These are phyloP conservation scores for Hyposmocoma kahamanoa DNA, from an alignment of 1,140 invertebrate genomes.

Conservation along the genomic window DNA sequence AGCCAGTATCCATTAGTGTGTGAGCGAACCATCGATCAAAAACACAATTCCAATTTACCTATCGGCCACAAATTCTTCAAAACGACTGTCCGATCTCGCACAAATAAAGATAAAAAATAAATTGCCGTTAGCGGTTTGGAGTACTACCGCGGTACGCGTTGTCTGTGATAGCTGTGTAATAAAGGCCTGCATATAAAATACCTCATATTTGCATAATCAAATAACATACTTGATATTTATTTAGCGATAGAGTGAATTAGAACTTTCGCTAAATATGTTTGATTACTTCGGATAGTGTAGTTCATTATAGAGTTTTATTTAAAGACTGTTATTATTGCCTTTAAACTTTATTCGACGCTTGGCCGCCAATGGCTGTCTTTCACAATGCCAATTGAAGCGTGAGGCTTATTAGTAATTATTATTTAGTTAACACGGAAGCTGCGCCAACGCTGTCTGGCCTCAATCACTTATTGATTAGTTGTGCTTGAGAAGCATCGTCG, in stretches of 20 bases:
- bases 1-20: constrained; percentile 46
- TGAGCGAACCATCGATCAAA: constrained; percentile 49
- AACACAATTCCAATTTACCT: constrained; percentile 63
- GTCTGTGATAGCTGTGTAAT: too few species aligned
- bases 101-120: constrained; percentile 49
- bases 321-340: too few species aligned
- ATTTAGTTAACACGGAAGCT: constrained; percentile 11
- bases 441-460: constrained; percentile 14
- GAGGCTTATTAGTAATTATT: constrained; percentile 29
- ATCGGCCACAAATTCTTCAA: constrained; percentile 62
- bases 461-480: constrained; percentile 24
- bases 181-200: too few species aligned
- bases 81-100: constrained; percentile 34
- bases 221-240: too few species aligned
- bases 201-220: too few species aligned
- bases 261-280: too few species aligned
- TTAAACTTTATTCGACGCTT: constrained; percentile 2
- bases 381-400: constrained; percentile 20
- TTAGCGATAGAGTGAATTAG: too few species aligned
- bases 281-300: too few species aligned
- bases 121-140: constrained; percentile 17
- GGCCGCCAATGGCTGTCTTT: constrained; percentile 1
- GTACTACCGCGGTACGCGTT: neutral
- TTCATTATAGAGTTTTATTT: too few species aligned
- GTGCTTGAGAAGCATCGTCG: constrained; percentile 5